Evolutionary conservation across 2,797 vertebrate species (phyloP).

Genomic region (Leptatherina wallacei): DNA sequence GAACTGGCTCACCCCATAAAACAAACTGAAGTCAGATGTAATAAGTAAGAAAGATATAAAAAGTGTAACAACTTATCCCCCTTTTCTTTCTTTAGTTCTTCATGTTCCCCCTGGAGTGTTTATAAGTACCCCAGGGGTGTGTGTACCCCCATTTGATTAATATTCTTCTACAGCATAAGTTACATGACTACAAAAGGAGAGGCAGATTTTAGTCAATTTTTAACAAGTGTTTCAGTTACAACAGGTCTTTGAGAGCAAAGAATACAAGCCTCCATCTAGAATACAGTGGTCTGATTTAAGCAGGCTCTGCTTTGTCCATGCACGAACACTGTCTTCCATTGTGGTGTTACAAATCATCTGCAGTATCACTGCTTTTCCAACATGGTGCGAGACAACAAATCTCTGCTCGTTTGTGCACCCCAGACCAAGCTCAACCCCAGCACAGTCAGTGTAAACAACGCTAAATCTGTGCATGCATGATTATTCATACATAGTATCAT

Average conservation of each 20-base stretch:
- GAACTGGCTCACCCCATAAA: too few species aligned
- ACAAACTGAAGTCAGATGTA: too few species aligned
- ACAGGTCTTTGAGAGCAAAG: conserved; percentile 51
- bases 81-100: too few species aligned
- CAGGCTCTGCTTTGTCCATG: conserved; percentile 47
- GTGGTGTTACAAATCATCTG: conserved; percentile 70
- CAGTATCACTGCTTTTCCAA: conserved; percentile 66
- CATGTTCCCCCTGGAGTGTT: too few species aligned
- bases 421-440: conserved; percentile 50
- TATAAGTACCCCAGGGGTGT: too few species aligned
- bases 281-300: conserved; percentile 54
- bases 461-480: conserved; percentile 52
- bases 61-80: too few species aligned
- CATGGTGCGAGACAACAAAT: conserved; percentile 66
- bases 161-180: too few species aligned
- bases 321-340: conserved; percentile 69
- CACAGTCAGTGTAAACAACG: conserved; percentile 50
- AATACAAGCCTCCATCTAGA: conserved; percentile 53
- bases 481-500: conserved; percentile 43
- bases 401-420: conserved; percentile 48
- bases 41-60: too few species aligned
- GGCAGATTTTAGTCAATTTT: background rate
- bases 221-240: conserved; percentile 48
- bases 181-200: background rate
- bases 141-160: too few species aligned